Percentiles rank a stretch among this genome's conserved stretches.
These are phyloP conservation scores for Tridacna crocea DNA, from an alignment of 2,888 invertebrate species.

Conservation along the genomic window DNA sequence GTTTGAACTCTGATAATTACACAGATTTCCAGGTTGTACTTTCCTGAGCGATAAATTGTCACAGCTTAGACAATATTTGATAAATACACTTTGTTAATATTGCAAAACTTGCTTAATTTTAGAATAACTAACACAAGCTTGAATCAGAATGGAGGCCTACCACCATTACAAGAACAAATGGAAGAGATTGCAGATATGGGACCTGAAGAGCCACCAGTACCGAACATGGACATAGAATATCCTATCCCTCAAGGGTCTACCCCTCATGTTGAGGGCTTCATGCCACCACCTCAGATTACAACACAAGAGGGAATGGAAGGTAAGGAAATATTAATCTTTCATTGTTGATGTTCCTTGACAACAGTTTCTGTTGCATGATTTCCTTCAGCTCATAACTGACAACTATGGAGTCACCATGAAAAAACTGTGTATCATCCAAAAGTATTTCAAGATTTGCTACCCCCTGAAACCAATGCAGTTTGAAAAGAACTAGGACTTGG, in stretches of 20 bases:
- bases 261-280: conserved; percentile 11
- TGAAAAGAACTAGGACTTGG: no score
- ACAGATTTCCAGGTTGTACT: no score
- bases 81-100: no score
- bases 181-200: conserved; percentile 30
- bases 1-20: no score
- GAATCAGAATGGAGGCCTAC: conserved; percentile 50
- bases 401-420: no score
- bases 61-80: no score
- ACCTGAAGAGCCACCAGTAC: conserved; percentile 1
- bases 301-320: conserved; percentile 58
- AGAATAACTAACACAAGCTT: conserved; percentile 65
- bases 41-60: no score
- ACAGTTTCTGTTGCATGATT: no score
- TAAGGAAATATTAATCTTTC: conserved; percentile 4
- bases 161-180: conserved; percentile 50
- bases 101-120: neutral
- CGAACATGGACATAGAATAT: conserved; percentile 33
- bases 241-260: conserved; percentile 26
- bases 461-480: no score
- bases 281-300: conserved; percentile 17
- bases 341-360: neutral
- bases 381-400: no score
- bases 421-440: no score
- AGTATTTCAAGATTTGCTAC: no score